Evolutionary conservation across 2,797 vertebrate genomes (phyloP).

Genomic region (Spea hammondii): DNA sequence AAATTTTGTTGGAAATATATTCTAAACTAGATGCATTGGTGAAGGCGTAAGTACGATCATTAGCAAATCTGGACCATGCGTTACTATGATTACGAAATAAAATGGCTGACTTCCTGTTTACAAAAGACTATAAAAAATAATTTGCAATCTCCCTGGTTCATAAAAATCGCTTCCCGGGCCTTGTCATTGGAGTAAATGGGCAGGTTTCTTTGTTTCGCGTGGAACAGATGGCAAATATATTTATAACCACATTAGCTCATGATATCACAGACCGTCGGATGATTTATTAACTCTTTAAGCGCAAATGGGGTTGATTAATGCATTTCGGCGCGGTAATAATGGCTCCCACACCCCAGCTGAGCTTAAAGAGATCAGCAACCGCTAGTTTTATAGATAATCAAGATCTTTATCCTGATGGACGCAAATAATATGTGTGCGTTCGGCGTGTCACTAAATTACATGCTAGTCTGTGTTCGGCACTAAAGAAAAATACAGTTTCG

Average conservation of each 20-base stretch:
- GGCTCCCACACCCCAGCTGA: no score
- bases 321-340: neutral
- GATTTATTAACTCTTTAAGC: constrained; percentile 52
- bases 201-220: neutral
- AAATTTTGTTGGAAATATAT: neutral
- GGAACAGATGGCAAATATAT: constrained; percentile 38
- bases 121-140: neutral
- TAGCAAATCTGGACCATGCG: no score
- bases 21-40: no score
- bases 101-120: no score
- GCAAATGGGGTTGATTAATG: neutral
- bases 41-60: no score
- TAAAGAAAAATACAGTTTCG: constrained; percentile 59
- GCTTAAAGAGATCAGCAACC: constrained; percentile 28
- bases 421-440: constrained; percentile 55
- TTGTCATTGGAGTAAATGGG: neutral
- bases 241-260: constrained; percentile 12
- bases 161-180: constrained; percentile 14
- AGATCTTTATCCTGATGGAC: constrained; percentile 63
- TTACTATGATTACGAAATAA: no score
- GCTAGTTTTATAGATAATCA: constrained; percentile 64
- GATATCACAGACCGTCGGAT: constrained; percentile 21
- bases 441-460: constrained; percentile 60
- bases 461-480: constrained; percentile 64
- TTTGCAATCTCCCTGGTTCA: constrained; percentile 3